Base-by-base conservation (phyloP, 2,888 invertebrate genomes). In the Troides aeacus region DNA sequence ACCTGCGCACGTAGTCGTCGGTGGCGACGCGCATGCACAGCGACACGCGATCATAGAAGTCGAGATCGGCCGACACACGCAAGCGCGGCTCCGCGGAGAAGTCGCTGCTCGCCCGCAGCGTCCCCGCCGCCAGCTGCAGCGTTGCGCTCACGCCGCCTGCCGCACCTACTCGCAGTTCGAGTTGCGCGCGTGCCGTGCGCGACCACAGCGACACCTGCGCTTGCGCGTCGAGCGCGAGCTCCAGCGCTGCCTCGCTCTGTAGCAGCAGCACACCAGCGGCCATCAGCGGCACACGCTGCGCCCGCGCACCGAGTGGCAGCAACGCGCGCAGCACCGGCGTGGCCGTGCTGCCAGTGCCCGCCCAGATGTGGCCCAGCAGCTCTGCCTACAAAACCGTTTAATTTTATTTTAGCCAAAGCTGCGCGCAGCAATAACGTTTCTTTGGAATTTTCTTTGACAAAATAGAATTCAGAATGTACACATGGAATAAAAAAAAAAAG, bases 341-440 rank as follows among this genome's bases (percentile, higher is more conserved):
- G 58, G 87, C 80, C 77, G 73, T 67, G 78, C 84, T 81, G 78
- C 81, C 90, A 69, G 87, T 74, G 79, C 89, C 90, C 63, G 87
- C 81, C 90, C 90, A 90, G 80, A 90, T 82, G 81, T 84, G 88
- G 6, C 79, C 85, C 76, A 89, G 80, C 78, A 89, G 80, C 84
- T 87, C 87, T 61, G 82, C 86, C 82, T 85, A 81, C 62, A 60
- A 0, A 0, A n/a, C 30, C 21, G 67, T 24, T 39, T 24, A 6
- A 3, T 59, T 24, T 59, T 17, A 23, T 15, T 23, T 1, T 10
- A 15, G 12, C 17, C 10, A 21, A 6, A 2, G 68, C 21, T 64
- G 21, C 53, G n/a, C n/a, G 17, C 10, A 39, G 3, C 30, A 30
- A 30, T 30, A 30, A 30, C 3, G 3, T 30, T 30, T 30, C 30